phyloP scores from a whole-genome alignment of 2,797 vertebrate genomes.

The Sebastes matsubarae region DNA sequence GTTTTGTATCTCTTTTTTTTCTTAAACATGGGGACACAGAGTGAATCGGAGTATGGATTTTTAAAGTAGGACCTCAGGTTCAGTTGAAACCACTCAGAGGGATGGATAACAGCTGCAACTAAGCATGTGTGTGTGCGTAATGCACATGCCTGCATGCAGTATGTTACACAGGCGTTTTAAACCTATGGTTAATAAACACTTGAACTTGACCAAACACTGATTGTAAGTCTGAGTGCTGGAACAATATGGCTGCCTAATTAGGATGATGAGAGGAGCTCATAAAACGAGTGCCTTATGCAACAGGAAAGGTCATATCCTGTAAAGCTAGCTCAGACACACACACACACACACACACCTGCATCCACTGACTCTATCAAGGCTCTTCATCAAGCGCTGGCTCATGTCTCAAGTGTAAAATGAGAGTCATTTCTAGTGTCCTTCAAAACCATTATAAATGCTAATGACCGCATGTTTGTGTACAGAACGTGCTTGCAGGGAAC shows the following conservation, averaged over 20 bases:
- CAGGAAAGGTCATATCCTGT: conserved; percentile 28
- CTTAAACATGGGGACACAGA: background rate
- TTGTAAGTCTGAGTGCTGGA: conserved; percentile 24
- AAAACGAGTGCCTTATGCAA: conserved; percentile 36
- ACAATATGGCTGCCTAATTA: conserved; percentile 50
- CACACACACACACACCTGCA: background rate
- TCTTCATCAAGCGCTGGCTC: conserved; percentile 14
- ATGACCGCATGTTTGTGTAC: conserved; percentile 11
- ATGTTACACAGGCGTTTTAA: background rate
- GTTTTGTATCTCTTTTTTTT: background rate
- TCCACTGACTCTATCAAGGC: conserved; percentile 7
- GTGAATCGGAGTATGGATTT: background rate
- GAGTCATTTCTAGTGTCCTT: conserved; percentile 25
- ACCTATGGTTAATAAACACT: conserved; percentile 35
- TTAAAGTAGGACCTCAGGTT: conserved; percentile 17
- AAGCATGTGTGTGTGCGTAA: background rate
- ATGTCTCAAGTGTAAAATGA: conserved; percentile 40
- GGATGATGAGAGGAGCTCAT: conserved; percentile 31
- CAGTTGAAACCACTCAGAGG: conserved; percentile 2
- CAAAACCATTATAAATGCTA: conserved; percentile 23
- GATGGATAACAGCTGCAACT: conserved; percentile 3
- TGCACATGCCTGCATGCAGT: background rate
- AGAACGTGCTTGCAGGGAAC: background rate
- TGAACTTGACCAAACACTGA: conserved; percentile 32
- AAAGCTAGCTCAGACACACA: background rate